Evolutionary conservation across 1,140 invertebrate species (phyloP), one percentile per base, ranked within the genome.

Genomic region (Dendroctonus valens): DNA sequence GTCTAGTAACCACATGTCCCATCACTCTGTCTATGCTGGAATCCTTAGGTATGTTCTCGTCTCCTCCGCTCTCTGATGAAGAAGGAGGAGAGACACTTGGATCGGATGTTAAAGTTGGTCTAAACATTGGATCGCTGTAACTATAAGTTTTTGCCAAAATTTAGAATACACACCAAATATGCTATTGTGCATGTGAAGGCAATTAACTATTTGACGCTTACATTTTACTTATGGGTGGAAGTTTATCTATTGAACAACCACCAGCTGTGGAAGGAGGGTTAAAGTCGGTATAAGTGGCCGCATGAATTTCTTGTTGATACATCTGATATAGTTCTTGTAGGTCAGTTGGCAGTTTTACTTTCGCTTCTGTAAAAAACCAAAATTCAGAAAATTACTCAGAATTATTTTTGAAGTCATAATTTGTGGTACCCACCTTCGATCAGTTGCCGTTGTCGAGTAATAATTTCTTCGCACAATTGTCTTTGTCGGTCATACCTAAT

Each of bases 401-500:
- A 52, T 4, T 46, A 11, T 46, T 46, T 11, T 59, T 44, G 3
- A 42, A 51, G 0, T 37, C 8, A 51, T 0, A 0, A 55, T n/a
- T 73, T 79, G 3, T 26, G 3, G 26, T 26, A 92, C n/a, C n/a
- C n/a, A n/a, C 91, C 91, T 83, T 94, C 91, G 67, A 97, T 90
- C n/a, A 95, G 83, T 14, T 89, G 82, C 54, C 92, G 81, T 77
- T 97, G 94, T 46, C 91, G 83, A 0, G 90, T 90, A 59, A 97
- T 96, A 63, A 97, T 96, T 74, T 95, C 92, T 74, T 97, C 93
- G 65, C 91, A 93, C 5, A 97, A 84, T 52, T 89, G 85, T 8
- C 92, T 80, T 76, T 96, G 92, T 26, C 93, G 81, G 72, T 93
- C 89, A 51, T 91, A 91, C n/a, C 92, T 81, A 52, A 93, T 81